These are phyloP conservation scores for Meles meles DNA, from an alignment of 2,113 vertebrate species.

Conservation along the genomic window DNA sequence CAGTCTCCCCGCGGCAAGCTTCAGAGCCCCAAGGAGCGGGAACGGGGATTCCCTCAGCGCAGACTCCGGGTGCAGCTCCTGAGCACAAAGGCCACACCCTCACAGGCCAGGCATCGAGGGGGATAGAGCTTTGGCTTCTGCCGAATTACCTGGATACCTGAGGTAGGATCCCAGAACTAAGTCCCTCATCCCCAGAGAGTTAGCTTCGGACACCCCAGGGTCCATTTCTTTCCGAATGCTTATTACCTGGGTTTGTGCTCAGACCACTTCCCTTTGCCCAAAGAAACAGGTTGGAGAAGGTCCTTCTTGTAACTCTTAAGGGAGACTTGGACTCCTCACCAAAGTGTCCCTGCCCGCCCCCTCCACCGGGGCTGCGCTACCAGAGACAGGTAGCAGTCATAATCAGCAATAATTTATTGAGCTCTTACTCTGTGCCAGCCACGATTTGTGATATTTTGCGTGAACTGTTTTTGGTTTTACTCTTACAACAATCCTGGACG, in stretches of 20 bases:
- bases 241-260: not conserved
- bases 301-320: not conserved
- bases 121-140: not conserved
- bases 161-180: slow-evolving; percentile 50
- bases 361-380: not conserved
- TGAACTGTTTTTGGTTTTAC: not conserved
- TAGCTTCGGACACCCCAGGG: not conserved
- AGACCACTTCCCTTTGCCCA: not conserved
- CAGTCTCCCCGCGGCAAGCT: not conserved
- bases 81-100: slow-evolving; percentile 22
- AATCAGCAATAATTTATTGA: not conserved
- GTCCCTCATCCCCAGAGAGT: not conserved
- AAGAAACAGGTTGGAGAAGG: not conserved
- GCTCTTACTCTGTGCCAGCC: not conserved
- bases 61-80: not conserved
- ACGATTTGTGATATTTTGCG: not conserved
- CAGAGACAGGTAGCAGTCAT: not conserved
- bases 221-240: not conserved
- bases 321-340: not conserved
- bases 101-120: not conserved
- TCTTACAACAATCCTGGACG: not conserved
- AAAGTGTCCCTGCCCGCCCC: not conserved
- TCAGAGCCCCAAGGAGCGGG: not conserved
- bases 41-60: not conserved
- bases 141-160: not conserved